Base-by-base conservation (phyloP, 2,113 vertebrate genomes). In the Hucho hucho region DNA sequence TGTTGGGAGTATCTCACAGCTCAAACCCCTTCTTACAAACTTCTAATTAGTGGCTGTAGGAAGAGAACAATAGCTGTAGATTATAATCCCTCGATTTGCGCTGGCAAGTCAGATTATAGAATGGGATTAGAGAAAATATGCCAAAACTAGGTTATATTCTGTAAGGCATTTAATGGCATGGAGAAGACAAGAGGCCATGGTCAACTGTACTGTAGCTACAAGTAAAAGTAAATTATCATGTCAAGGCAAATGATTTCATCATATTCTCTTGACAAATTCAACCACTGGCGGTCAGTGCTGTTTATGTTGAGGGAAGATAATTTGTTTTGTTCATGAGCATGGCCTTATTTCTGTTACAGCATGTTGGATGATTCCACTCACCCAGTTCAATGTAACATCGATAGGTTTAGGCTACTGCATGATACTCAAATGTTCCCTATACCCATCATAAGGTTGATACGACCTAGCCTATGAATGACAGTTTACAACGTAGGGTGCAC, bases 311-410 rank as follows among this genome's bases (percentile, higher is more conserved):
- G 86, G 77, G 82, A 82, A 6, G 29, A 32, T 84, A 82, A 73
- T 87, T 90, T 87, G n/a, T 87, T 84, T 89, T 69, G 82, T 75
- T 82, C 81, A 83, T 85, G 29, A 32, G 29, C 29, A 32, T 32
- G 29, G 29, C 6, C 29, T 32, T 32, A 32, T 32, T 32, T 32
- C 29, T 6, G 6, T 32, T 32, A 32, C 29, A 32, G 29, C 29
- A 32, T 32, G 6, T 32, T 32, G 29, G 29, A 32, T 32, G 6
- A 1, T 32, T 32, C 29, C 29, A 6, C 6, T 32, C 1, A 6
- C 6, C 6, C 29, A 32, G 29, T 6, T 32, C 29, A 32, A 32
- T 6, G 29, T 32, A 6, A 32, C 29, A 1, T 32, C 0, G 29
- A 32, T 32, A 32, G 29, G 6, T 32, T 32, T 32, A 7, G 32